Evolutionary conservation across 1,140 invertebrate genomes (phyloP).

Genomic region (Notospermus geniculatus): DNA sequence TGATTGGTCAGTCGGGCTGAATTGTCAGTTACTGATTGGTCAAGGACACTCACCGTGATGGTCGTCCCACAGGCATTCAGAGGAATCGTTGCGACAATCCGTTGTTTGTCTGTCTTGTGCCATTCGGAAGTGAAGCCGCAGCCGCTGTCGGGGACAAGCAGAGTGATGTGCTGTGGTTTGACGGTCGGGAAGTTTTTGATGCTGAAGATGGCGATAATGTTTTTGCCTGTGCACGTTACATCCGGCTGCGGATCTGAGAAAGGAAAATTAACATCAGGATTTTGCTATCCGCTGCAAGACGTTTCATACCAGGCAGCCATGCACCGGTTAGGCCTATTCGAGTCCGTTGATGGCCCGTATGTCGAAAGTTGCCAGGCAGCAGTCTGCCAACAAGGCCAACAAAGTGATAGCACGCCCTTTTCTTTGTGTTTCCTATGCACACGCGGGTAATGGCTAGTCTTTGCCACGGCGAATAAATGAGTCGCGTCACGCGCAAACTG

Average conservation of each 20-base stretch:
- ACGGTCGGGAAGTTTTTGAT: conserved; percentile 27
- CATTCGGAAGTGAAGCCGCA: conserved; percentile 12
- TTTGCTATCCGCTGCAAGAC: no score
- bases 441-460: no score
- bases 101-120: conserved; percentile 21
- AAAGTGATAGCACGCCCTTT: no score
- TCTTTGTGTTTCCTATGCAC: no score
- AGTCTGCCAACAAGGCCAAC: no score
- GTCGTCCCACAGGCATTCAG: conserved; percentile 30
- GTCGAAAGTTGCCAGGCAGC: no score
- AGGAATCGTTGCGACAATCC: conserved; percentile 25
- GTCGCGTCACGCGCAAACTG: no score
- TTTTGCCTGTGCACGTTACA: conserved; percentile 26
- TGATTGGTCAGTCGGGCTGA: no score
- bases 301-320: no score
- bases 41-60: conserved; percentile 17
- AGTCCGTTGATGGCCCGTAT: no score
- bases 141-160: conserved; percentile 16
- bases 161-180: conserved; percentile 30
- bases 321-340: no score
- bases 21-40: not conserved
- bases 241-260: conserved; percentile 31
- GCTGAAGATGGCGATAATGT: conserved; percentile 35
- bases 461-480: no score
- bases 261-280: not conserved